A percentile compares a stretch with the other conserved stretches of the same genome.
Evolutionary conservation across 2,797 vertebrate species (phyloP).

Genomic region (Galagoides demidoff): DNA sequence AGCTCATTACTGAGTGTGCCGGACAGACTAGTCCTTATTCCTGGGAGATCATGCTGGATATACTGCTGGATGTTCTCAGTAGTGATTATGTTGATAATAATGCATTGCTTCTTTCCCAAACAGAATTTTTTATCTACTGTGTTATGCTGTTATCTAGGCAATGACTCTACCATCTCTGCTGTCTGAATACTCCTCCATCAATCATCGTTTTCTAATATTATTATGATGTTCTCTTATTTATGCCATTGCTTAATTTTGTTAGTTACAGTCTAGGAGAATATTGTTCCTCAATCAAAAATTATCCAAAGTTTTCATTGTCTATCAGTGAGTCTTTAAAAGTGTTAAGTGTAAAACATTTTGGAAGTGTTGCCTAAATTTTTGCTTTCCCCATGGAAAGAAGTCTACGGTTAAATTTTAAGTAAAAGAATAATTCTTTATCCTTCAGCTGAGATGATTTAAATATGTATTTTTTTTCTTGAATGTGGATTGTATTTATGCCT

Average conservation of each 20-base stretch:
- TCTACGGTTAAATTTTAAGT: conserved; percentile 42
- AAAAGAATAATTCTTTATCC: conserved; percentile 37
- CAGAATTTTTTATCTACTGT: background rate
- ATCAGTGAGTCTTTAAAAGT: conserved; percentile 36
- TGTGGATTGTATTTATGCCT: conserved; percentile 32
- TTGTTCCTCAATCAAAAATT: conserved; percentile 38
- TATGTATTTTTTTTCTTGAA: conserved; percentile 28
- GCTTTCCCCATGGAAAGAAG: background rate
- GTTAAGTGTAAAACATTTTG: conserved; percentile 45
- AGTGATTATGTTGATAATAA: conserved; percentile 17
- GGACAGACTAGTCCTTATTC: background rate
- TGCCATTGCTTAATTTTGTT: background rate
- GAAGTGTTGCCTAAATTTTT: conserved; percentile 42
- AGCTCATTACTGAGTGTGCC: background rate
- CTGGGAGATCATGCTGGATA: background rate
- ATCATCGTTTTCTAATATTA: background rate
- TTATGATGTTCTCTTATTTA: background rate
- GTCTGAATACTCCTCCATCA: background rate
- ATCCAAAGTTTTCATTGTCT: background rate
- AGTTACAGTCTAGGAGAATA: conserved; percentile 7
- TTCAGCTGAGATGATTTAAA: conserved; percentile 29
- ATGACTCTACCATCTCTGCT: background rate
- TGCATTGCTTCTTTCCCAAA: background rate
- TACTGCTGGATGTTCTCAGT: background rate
- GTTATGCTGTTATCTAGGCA: background rate